Conservation (phyloP, 2,888 invertebrate genomes). For the Pseudococcus viburni region DNA sequence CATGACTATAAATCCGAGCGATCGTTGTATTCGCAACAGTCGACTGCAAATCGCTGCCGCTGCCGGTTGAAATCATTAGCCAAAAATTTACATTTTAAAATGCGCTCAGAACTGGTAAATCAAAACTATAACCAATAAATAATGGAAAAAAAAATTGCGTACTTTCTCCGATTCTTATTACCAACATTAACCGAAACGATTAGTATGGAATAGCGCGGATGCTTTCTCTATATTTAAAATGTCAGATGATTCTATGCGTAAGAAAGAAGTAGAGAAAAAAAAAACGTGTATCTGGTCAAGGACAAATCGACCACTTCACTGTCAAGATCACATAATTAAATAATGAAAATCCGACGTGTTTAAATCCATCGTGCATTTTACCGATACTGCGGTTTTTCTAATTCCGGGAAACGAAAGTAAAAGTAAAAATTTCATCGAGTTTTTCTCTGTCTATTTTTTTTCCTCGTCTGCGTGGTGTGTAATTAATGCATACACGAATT, state of each 20-base stretch:
- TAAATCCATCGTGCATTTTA: neutral
- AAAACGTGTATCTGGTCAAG: conserved; percentile 61
- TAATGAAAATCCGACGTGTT: conserved; percentile 34
- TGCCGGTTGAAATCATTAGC: conserved; percentile 46
- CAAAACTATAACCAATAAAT: conserved; percentile 41
- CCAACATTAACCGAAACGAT: conserved; percentile 59
- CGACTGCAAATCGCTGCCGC: neutral
- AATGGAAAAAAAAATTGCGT: conserved; percentile 49
- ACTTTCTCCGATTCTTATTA: conserved; percentile 61
- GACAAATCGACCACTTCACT: conserved; percentile 61
- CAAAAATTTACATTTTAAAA: conserved; percentile 49
- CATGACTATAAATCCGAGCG: conserved; percentile 20
- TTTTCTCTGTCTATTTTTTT: neutral
- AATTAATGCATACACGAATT: conserved; percentile 1
- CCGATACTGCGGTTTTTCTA: conserved; percentile 29
- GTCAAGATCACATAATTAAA: conserved; percentile 62
- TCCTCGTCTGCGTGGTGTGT: neutral
- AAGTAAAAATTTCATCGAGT: conserved; percentile 52
- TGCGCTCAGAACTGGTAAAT: conserved; percentile 21
- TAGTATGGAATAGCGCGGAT: conserved; percentile 53
- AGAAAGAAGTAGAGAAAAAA: neutral
- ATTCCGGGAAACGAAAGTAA: conserved; percentile 40
- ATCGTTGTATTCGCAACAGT: neutral
- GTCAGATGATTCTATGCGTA: conserved; percentile 55
- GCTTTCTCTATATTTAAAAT: conserved; percentile 60